These are phyloP conservation scores for Pristionchus pacificus DNA, from an alignment of 1,140 invertebrate genomes.

Conservation along the genomic window DNA sequence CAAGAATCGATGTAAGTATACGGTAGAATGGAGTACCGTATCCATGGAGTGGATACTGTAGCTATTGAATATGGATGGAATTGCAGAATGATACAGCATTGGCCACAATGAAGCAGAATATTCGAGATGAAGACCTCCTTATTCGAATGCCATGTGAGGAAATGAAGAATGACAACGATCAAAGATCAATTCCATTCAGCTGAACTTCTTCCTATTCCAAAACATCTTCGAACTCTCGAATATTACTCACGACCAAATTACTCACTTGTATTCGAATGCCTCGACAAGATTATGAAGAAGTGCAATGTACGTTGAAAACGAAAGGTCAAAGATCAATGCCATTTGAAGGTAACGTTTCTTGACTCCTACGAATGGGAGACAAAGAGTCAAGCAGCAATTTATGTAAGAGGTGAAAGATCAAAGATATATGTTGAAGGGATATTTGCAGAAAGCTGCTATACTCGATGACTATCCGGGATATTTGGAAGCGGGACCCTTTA, in stretches of 20 bases:
- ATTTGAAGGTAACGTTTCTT: constrained; percentile 16
- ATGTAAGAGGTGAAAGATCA: background rate
- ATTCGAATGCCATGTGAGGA: background rate
- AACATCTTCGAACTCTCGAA: constrained; percentile 30
- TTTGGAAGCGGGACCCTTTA: no score
- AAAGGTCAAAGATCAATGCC: background rate
- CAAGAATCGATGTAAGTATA: background rate
- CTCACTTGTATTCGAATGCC: constrained; percentile 27
- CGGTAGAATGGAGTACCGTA: background rate
- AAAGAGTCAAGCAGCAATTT: background rate
- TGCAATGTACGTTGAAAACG: background rate
- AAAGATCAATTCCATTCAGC: background rate
- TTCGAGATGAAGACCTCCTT: background rate
- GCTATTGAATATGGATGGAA: constrained; percentile 37
- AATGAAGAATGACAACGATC: background rate
- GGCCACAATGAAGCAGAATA: background rate
- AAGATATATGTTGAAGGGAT: background rate
- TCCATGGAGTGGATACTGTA: background rate
- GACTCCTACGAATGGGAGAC: constrained; percentile 36
- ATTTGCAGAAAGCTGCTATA: background rate
- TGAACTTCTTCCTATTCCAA: constrained; percentile 1
- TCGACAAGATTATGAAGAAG: constrained; percentile 36
- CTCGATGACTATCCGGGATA: no score
- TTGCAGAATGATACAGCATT: constrained; percentile 20
- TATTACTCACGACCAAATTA: constrained; percentile 45